Conservation (phyloP, 1,140 invertebrate species). For the Drosophila pseudoobscura region DNA sequence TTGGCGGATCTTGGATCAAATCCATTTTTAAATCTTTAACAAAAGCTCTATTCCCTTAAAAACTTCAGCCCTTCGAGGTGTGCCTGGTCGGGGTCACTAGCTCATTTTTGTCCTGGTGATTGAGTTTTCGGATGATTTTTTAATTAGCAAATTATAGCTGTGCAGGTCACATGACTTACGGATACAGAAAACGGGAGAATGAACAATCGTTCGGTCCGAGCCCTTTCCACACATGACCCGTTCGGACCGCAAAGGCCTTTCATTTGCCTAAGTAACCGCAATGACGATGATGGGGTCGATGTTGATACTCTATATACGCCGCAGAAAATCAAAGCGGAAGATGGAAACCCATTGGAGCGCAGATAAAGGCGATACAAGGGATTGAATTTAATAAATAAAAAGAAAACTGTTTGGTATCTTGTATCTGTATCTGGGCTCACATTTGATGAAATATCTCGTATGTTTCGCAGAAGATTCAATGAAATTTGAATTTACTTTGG, state of each 20-base stretch:
- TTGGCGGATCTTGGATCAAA: too few relatives aligned
- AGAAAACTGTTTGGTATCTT: conserved; percentile 14
- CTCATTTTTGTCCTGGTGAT: neutral
- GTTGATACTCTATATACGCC: neutral
- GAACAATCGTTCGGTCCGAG: neutral
- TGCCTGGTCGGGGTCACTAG: neutral
- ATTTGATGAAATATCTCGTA: conserved; percentile 3
- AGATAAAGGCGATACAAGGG: conserved; percentile 34
- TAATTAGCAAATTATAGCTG: conserved; percentile 25
- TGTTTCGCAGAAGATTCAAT: neutral
- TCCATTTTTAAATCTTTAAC: too few relatives aligned
- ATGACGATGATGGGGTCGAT: conserved; percentile 23
- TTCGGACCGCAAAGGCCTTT: conserved; percentile 35
- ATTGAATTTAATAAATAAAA: conserved; percentile 50
- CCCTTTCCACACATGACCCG: neutral
- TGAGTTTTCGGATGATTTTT: neutral
- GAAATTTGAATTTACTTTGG: conserved; percentile 9
- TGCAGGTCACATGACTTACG: neutral
- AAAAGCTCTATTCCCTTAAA: too few relatives aligned
- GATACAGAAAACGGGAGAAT: neutral
- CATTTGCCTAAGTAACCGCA: conserved; percentile 62
- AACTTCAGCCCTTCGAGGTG: too few relatives aligned
- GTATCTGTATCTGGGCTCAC: neutral
- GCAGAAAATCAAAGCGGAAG: conserved; percentile 10
- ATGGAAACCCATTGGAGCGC: conserved; percentile 41